A percentile compares a stretch with the other conserved stretches of the same genome.
Evolutionary conservation across 2,797 vertebrate species (phyloP).

Genomic region (Simalia tracyae): DNA sequence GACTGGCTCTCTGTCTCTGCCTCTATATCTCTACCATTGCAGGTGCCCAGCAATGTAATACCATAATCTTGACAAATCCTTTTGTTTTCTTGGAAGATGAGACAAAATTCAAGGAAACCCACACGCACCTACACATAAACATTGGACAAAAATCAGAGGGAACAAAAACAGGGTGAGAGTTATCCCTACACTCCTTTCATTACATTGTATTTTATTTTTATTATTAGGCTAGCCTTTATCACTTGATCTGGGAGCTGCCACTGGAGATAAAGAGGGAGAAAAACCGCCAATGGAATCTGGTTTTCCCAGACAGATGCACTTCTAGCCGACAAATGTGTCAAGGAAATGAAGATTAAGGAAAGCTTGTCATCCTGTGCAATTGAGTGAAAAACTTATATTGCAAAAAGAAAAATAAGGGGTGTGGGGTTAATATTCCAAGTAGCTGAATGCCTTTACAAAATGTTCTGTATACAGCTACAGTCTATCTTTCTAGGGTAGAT

Average conservation of each 20-base stretch:
- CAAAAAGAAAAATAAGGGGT: slow-evolving; percentile 12
- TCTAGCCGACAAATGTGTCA: slow-evolving; percentile 15
- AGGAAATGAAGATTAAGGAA: slow-evolving; percentile 70
- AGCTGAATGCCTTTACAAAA: neutral
- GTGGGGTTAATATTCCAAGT: neutral
- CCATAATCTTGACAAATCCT: slow-evolving; percentile 81
- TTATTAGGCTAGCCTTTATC: slow-evolving; percentile 76
- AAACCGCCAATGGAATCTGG: slow-evolving; percentile 71
- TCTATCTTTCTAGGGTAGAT: neutral
- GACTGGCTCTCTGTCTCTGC: neutral
- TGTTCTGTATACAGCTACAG: neutral
- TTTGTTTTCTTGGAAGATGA: slow-evolving; percentile 77
- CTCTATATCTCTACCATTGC: slow-evolving; percentile 80
- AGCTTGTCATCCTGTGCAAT: slow-evolving; percentile 70
- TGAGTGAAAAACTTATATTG: slow-evolving; percentile 74
- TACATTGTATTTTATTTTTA: slow-evolving; percentile 76
- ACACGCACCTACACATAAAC: slow-evolving; percentile 49
- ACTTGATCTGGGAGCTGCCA: slow-evolving; percentile 73
- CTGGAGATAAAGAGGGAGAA: slow-evolving; percentile 74
- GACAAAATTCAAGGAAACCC: slow-evolving; percentile 71
- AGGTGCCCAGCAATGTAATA: slow-evolving; percentile 80
- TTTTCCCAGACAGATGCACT: slow-evolving; percentile 4
- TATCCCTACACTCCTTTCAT: slow-evolving; percentile 73
- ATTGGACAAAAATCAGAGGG: slow-evolving; percentile 75
- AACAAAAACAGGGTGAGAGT: slow-evolving; percentile 74